Evolutionary conservation across 2,113 vertebrate species (phyloP).

Genomic region (Pipra filicauda): DNA sequence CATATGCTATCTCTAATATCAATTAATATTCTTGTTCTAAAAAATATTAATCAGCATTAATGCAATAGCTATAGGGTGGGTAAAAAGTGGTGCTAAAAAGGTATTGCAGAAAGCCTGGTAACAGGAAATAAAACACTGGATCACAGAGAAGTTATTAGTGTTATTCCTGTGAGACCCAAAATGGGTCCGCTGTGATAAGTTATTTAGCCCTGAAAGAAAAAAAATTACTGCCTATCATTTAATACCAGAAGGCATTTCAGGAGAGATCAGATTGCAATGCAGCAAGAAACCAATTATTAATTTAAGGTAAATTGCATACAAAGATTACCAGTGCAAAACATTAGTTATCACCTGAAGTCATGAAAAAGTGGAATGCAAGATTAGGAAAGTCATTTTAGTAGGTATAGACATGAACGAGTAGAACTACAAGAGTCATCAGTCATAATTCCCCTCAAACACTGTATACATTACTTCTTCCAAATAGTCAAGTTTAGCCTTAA

Average conservation of each 20-base stretch:
- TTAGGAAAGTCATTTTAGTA: not conserved
- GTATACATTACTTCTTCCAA: not conserved
- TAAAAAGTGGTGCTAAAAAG: not conserved
- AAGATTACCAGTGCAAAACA: not conserved
- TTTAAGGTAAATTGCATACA: not conserved
- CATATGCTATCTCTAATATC: not conserved
- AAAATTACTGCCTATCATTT: not conserved
- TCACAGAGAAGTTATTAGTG: not conserved
- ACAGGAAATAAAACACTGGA: not conserved
- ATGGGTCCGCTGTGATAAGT: not conserved
- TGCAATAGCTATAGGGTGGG: not conserved
- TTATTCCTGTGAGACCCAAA: not conserved
- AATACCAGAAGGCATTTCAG: not conserved
- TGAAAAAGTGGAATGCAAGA: not conserved
- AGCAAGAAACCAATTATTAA: not conserved
- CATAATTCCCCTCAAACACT: not conserved
- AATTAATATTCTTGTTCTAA: not conserved
- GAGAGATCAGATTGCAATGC: not conserved
- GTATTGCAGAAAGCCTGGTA: not conserved
- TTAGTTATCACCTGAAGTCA: not conserved
- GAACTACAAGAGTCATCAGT: not conserved
- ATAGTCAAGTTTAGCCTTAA: not conserved
- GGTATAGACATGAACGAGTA: not conserved
- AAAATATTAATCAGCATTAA: not conserved
- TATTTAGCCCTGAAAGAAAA: not conserved